Percentiles rank a stretch among this genome's conserved stretches.
Conservation (phyloP, 2,113 vertebrate species). For the Forbesichthys papilliferus region DNA sequence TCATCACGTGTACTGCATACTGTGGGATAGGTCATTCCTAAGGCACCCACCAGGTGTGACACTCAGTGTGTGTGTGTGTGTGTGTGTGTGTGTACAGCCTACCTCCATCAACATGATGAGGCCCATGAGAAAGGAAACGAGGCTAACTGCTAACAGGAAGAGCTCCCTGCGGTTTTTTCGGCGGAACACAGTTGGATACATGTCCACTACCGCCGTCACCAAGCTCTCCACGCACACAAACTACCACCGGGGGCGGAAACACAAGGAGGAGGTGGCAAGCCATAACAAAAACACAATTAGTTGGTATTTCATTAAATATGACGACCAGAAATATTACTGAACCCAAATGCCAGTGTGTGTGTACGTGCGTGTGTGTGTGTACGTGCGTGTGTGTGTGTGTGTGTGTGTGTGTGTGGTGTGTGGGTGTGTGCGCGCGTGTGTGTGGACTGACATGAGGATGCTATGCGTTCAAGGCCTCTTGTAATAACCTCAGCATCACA, state of each 20-base stretch:
- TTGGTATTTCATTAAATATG: too few species aligned
- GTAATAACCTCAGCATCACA: too few species aligned
- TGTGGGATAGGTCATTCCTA: constrained; percentile 15
- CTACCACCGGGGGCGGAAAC: too few species aligned
- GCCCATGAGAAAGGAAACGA: constrained; percentile 86
- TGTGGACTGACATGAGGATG: too few species aligned
- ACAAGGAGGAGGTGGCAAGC: neutral
- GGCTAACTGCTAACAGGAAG: constrained; percentile 81
- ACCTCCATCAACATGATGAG: constrained; percentile 95
- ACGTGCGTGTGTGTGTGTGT: too few species aligned
- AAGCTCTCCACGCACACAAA: constrained; percentile 84
- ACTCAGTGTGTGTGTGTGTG: neutral
- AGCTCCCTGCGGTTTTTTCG: constrained; percentile 87
- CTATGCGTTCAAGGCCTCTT: too few species aligned
- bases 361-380: too few species aligned
- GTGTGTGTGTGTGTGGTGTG: too few species aligned
- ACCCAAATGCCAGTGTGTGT: too few species aligned
- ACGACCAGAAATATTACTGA: too few species aligned
- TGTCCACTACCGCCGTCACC: constrained; percentile 89
- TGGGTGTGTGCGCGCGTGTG: too few species aligned
- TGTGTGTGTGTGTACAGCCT: constrained; percentile 29
- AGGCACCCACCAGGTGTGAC: constrained; percentile 27
- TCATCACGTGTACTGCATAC: constrained; percentile 5
- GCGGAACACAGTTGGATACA: constrained; percentile 86
- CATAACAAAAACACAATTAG: neutral